These are phyloP conservation scores for Nephrotoma flavescens DNA, from an alignment of 2,888 invertebrate species.

Conservation along the genomic window DNA sequence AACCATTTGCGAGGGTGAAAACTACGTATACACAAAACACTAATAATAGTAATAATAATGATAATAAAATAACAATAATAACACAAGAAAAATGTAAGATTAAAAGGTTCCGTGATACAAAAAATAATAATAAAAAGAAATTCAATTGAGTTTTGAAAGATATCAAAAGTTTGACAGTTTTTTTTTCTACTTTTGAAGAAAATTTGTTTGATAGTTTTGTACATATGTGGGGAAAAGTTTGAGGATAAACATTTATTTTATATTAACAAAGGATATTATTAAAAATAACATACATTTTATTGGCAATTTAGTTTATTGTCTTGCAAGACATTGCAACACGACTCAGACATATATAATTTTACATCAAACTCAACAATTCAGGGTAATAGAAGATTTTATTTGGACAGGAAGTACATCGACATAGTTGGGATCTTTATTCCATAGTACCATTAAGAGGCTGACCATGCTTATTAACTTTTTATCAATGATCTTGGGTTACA, in stretches of 20 bases:
- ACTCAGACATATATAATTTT: neutral
- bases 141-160: neutral
- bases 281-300: neutral
- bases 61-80: neutral
- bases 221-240: neutral
- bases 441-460: too few species aligned
- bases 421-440: too few species aligned
- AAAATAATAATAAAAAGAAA: neutral
- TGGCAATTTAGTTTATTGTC: neutral
- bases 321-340: neutral
- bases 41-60: neutral
- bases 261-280: neutral
- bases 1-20: neutral
- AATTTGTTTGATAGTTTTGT: neutral
- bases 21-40: neutral
- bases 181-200: neutral
- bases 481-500: too few species aligned
- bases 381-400: too few species aligned
- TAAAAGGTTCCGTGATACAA: neutral
- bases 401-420: too few species aligned
- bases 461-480: too few species aligned
- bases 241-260: neutral
- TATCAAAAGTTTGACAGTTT: neutral
- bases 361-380: neutral
- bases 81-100: neutral